Base-by-base conservation (phyloP, 2,888 invertebrate genomes). In the Sericinus montela region DNA sequence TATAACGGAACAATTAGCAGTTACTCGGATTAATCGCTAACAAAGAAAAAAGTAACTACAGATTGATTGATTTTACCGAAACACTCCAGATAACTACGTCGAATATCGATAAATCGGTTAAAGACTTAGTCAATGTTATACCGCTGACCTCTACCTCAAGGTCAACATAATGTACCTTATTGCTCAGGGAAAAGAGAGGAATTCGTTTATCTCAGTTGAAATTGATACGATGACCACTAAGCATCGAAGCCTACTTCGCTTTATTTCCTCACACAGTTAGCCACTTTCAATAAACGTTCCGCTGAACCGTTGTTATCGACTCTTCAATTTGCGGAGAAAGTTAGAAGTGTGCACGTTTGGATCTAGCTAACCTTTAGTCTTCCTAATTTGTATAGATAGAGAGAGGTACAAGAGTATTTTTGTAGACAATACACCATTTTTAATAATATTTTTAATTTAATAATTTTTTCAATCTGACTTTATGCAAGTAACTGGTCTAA, bases 31-130 rank as follows among this genome's bases (percentile, higher is more conserved):
- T 8, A 25, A 25, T 30, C 30, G 9, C 5, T 7, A 5, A 4
- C 7, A 10, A 9, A 11, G 1, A 37, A 34, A 38, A 6, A 19
- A 3, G 19, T 10, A 6, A 29, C 25, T 25, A 2, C 45, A 1
- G 29, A 13, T 11, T 19, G 28, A 49, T 49, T 43, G 42, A 37
- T 37, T 48, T 43, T 39, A 38, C 44, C 44, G 11, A 46, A 34
- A 16, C 28, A 38, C 29, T 30, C 37, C 11, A 37, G 38, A 38
- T 37, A 32, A 32, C 32, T 10, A 29, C 29, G n/a, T 29, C n/a
- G 29, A 29, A 39, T 28, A 35, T 39, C 15, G n/a, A 39, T 35
- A 30, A 34, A 49, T 28, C 25, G 30, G 38, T 38, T 13, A 29
- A 48, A 16, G 16, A 30, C 15, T 11, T 5, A 29, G 16, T 16